Percentiles rank a stretch among this genome's conserved stretches.
Conservation (phyloP, 2,888 invertebrate species). For the Epinotia demarniana region DNA sequence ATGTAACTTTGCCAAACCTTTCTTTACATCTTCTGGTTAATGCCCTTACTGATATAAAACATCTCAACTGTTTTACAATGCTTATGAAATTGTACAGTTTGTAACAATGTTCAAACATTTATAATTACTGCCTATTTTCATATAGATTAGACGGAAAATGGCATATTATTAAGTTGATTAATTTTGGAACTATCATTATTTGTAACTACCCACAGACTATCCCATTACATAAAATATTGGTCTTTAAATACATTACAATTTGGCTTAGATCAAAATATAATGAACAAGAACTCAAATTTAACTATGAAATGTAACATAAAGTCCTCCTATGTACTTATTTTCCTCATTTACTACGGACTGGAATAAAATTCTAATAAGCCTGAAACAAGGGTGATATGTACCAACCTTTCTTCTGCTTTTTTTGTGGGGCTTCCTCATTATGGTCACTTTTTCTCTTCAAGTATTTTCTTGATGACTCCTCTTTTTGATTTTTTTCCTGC, state of each 20-base stretch:
- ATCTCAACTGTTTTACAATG: not conserved
- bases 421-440: conserved; percentile 56
- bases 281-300: too few relatives aligned
- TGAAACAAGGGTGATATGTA: conserved; percentile 13
- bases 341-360: not conserved
- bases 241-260: not conserved
- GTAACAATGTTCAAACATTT: not conserved
- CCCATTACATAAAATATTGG: not conserved
- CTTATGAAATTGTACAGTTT: not conserved
- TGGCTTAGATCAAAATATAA: not conserved
- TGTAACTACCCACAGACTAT: not conserved
- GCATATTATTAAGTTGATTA: too few relatives aligned
- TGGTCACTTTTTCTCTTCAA: conserved; percentile 72
- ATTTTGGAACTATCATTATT: not conserved
- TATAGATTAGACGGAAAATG: not conserved
- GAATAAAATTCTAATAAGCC: not conserved
- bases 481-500: conserved; percentile 60
- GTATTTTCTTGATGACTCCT: conserved; percentile 60
- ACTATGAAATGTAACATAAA: not conserved
- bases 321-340: not conserved
- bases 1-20: not conserved
- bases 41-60: not conserved
- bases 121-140: not conserved
- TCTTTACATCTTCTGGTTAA: not conserved
- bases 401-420: conserved; percentile 66